Conservation (phyloP, 2,888 invertebrate species). For the Standfussiana lucernea region DNA sequence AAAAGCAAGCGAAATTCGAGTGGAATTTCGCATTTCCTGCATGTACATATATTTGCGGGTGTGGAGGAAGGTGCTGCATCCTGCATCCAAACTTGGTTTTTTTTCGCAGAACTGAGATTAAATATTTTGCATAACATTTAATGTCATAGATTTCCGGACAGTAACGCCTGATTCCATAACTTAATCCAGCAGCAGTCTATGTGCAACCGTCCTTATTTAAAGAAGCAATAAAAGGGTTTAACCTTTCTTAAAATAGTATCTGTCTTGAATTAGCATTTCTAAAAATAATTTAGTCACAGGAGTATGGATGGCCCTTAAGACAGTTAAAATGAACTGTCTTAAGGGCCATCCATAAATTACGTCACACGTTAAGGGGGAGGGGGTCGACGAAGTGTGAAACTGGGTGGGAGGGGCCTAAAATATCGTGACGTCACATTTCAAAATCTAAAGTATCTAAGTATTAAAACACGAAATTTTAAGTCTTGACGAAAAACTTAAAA, state of each 20-base stretch:
- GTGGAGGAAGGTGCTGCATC: neutral
- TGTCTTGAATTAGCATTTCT: neutral
- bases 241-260: constrained; percentile 1
- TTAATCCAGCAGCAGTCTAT: neutral
- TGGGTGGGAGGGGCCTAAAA: no score
- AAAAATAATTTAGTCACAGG: neutral
- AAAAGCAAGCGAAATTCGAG: no score
- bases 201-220: neutral
- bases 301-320: no score
- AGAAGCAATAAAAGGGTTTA: neutral
- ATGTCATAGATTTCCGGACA: neutral
- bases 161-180: neutral
- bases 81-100: neutral
- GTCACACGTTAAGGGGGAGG: no score
- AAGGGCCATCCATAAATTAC: no score
- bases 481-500: no score
- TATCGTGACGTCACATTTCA: no score
- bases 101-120: neutral
- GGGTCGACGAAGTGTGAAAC: no score
- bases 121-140: neutral
- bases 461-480: no score
- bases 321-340: neutral
- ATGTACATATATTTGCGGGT: neutral
- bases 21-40: neutral
- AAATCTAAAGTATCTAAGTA: no score